These are phyloP conservation scores for Pasiphila rectangulata DNA, from an alignment of 2,888 invertebrate species.

Conservation along the genomic window DNA sequence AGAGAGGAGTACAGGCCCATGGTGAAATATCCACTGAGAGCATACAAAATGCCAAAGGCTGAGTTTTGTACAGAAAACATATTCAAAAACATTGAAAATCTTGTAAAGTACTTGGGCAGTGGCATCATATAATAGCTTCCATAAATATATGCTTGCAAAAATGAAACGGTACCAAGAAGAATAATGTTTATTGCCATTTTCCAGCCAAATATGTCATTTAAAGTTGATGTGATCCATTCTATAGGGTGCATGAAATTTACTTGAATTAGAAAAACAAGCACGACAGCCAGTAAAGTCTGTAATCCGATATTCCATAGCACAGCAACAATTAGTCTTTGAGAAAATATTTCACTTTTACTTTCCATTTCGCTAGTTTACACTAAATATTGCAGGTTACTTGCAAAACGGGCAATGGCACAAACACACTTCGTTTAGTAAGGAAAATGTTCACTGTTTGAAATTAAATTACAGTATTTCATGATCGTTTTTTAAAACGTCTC, in stretches of 20 bases:
- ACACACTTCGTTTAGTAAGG: background rate
- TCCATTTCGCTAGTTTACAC: conserved; percentile 52
- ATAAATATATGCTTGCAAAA: conserved; percentile 86
- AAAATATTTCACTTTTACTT: conserved; percentile 78
- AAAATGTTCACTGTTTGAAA: background rate
- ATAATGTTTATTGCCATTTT: conserved; percentile 85
- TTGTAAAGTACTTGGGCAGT: conserved; percentile 82
- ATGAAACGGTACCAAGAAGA: conserved; percentile 82
- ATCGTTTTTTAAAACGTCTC: too few relatives aligned
- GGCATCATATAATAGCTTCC: conserved; percentile 85
- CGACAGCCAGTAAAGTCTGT: conserved; percentile 73
- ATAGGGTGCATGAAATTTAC: conserved; percentile 83
- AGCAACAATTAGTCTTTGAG: conserved; percentile 81
- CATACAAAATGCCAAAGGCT: conserved; percentile 79
- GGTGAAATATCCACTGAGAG: conserved; percentile 83
- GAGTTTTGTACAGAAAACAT: conserved; percentile 83
- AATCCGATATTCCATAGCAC: conserved; percentile 81
- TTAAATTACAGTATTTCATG: too few relatives aligned
- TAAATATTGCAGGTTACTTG: conserved; percentile 17
- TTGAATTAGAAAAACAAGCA: conserved; percentile 81
- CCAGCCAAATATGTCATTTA: conserved; percentile 80
- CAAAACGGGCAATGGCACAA: background rate
- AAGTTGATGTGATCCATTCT: conserved; percentile 82
- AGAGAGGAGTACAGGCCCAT: conserved; percentile 86
- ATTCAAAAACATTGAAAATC: conserved; percentile 84